Percentiles rank a stretch among this genome's conserved stretches.
Evolutionary conservation across 2,797 vertebrate genomes (phyloP).

Genomic region (Decapterus maruadsi): DNA sequence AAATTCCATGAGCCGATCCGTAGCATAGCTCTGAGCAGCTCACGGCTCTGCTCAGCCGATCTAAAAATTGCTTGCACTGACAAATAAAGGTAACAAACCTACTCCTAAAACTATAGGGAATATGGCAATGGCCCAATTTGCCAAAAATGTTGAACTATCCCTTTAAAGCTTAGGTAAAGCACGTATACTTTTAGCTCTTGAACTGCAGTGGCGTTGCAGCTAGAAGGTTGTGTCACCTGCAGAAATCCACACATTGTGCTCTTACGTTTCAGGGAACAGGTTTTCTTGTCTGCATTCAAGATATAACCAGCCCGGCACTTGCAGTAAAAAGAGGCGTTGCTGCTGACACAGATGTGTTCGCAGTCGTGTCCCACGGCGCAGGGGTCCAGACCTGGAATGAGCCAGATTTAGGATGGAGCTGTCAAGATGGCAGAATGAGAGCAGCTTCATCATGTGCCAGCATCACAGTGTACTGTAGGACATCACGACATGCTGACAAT

Average conservation of each 20-base stretch:
- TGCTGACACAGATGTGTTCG: constrained; percentile 90
- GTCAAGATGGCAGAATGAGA: constrained; percentile 47
- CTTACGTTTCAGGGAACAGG: constrained; percentile 89
- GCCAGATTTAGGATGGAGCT: constrained; percentile 59
- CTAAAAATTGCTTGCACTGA: no score
- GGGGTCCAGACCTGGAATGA: constrained; percentile 85
- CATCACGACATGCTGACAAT: not conserved
- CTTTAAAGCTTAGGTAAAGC: no score
- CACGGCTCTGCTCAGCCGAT: no score
- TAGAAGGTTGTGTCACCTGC: not conserved
- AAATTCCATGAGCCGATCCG: no score
- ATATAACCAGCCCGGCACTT: constrained; percentile 87
- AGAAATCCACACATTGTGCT: constrained; percentile 43
- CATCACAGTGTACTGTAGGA: constrained; percentile 14
- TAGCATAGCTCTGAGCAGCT: no score
- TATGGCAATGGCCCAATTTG: no score
- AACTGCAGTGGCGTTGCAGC: constrained; percentile 35
- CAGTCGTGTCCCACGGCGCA: constrained; percentile 90
- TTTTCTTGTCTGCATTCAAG: constrained; percentile 90
- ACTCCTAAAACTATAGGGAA: no score
- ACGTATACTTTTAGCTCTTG: not conserved
- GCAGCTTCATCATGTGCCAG: constrained; percentile 39
- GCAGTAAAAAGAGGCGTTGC: constrained; percentile 86
- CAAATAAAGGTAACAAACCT: no score
- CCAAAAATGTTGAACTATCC: no score